Percentiles rank a stretch among this genome's conserved stretches.
These are phyloP conservation scores for Cephalopachus bancanus DNA, from an alignment of 2,797 vertebrate genomes.

Conservation along the genomic window DNA sequence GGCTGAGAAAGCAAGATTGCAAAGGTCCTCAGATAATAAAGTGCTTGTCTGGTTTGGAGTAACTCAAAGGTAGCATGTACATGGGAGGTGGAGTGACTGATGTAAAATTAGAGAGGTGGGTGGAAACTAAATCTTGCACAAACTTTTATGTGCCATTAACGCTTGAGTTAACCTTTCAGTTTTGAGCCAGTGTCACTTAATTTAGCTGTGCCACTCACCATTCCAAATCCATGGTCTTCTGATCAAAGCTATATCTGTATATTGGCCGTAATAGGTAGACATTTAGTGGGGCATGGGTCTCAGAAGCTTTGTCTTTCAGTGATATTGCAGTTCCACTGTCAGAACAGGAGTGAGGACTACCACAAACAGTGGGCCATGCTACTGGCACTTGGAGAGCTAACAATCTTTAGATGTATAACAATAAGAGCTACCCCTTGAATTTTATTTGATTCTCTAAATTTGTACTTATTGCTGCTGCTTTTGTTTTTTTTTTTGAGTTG, in stretches of 20 bases:
- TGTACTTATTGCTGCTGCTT: constrained; percentile 41
- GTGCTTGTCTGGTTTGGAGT: constrained; percentile 8
- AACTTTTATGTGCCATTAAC: not conserved
- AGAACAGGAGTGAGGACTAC: not conserved
- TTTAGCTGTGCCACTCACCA: not conserved
- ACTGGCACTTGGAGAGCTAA: constrained; percentile 3
- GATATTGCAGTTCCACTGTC: constrained; percentile 3
- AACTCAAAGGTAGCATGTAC: not conserved
- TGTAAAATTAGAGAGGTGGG: not conserved
- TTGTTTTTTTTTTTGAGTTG: not conserved
- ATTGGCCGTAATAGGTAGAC: not conserved
- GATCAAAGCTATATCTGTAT: not conserved
- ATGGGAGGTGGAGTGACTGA: not conserved
- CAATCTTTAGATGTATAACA: not conserved
- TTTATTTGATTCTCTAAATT: constrained; percentile 56
- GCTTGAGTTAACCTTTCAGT: not conserved
- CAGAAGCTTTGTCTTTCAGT: constrained; percentile 19
- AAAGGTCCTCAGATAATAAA: not conserved
- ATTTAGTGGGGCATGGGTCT: not conserved
- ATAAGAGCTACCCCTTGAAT: not conserved
- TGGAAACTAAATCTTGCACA: constrained; percentile 11
- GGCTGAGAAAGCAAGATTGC: not conserved
- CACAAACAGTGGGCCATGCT: not conserved
- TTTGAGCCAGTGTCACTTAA: not conserved
- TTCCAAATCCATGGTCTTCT: not conserved